Evolutionary conservation across 2,113 vertebrate genomes (phyloP), one percentile per base, ranked within the genome.

Genomic region (Cynopterus brachyotis): DNA sequence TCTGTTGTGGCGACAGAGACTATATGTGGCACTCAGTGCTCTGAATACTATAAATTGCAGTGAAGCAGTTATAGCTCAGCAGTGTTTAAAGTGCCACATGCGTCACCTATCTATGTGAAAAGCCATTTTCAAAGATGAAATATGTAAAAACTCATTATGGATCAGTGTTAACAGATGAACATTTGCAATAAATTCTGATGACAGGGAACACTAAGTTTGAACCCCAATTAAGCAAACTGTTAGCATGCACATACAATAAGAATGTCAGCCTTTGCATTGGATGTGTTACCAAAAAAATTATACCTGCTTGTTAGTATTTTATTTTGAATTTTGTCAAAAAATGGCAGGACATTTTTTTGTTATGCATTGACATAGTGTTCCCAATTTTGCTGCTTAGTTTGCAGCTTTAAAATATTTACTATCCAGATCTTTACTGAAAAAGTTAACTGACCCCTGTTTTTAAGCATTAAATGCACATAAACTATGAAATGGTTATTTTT

Each of bases 101-200:
- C 89, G 89, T 93, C 62, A 91, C 50, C 62, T 91, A 42, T 75
- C 94, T 78, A 50, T 75, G 47, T 40, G 62, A 85, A 96, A 81
- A 93, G 80, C 66, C 86, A 69, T 82, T 93, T 93, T 35, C 91
- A 91, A 80, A 81, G 82, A 94, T 83, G 59, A 78, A 91, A 78
- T 93, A 69, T 3, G 11, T 64, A 57, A 62, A 88, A 86, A 55
- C 73, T 96, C 57, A 35, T 78, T 89, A 50, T 15, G 88, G 32
- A 69, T 64, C 72, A 78, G n/a, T 16, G 57, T 75, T 89, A 80
- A 76, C 86, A 79, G 47, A 73, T 53, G 42, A 89, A 32, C 55
- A 82, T 50, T 37, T 69, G 62, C 42, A 79, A 28, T 62, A 67
- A 35, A 91, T 84, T 59, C 57, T n/a, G 15, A 35, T 37, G 47